phyloP scores from a whole-genome alignment of 2,888 invertebrate species.

The Sisyra nigra region DNA sequence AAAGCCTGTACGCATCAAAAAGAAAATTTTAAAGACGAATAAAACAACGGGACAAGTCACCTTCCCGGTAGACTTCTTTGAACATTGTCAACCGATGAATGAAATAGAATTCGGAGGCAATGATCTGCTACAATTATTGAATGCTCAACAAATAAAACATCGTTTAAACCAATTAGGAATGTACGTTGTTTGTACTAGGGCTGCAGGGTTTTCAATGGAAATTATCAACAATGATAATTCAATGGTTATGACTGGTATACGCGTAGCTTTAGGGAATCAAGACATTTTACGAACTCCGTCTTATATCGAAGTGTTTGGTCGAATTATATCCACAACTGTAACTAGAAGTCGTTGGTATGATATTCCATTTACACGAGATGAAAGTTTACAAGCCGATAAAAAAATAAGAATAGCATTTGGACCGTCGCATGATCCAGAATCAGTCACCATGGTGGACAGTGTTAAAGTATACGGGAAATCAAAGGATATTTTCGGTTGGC shows the following conservation, averaged over 20 bases:
- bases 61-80: constrained; percentile 95
- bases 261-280: constrained; percentile 75
- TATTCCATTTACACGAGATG: constrained; percentile 84
- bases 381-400: constrained; percentile 83
- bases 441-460: constrained; percentile 84
- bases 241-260: constrained; percentile 77
- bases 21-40: constrained; percentile 38
- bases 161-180: constrained; percentile 72
- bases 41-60: constrained; percentile 48
- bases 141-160: constrained; percentile 83
- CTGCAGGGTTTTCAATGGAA: constrained; percentile 78
- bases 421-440: constrained; percentile 71
- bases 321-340: constrained; percentile 53
- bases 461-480: constrained; percentile 91
- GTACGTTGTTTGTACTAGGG: constrained; percentile 86
- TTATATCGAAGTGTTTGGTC: constrained; percentile 58
- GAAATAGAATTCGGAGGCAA: constrained; percentile 93
- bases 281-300: constrained; percentile 63
- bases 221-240: constrained; percentile 73
- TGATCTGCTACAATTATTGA: constrained; percentile 88
- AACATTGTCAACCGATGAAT: constrained; percentile 79
- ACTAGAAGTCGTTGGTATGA: constrained; percentile 86
- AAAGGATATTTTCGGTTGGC: constrained; percentile 94
- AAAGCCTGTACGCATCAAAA: constrained; percentile 37
- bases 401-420: constrained; percentile 72